These are phyloP conservation scores for Heteractis magnifica DNA, from an alignment of 92 coral and sea anemone species.

Conservation along the genomic window DNA sequence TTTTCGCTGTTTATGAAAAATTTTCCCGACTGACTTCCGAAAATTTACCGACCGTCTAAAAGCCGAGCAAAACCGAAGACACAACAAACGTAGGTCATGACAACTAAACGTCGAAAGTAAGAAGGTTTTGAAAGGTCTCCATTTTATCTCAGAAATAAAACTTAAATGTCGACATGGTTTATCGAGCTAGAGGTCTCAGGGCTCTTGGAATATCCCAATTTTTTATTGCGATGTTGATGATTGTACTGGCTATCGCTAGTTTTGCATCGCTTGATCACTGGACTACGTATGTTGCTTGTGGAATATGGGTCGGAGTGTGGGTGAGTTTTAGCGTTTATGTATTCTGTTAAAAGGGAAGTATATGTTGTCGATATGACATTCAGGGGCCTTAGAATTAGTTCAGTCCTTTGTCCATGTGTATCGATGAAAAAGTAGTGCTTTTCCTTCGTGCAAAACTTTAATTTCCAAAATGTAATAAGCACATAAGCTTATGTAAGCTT, in stretches of 20 bases:
- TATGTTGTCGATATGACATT: background rate
- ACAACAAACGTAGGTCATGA: background rate
- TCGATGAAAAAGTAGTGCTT: too few species aligned
- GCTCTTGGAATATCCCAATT: constrained; percentile 50
- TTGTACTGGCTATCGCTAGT: constrained; percentile 51
- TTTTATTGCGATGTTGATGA: constrained; percentile 52
- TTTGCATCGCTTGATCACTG: constrained; percentile 28
- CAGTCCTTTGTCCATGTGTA: too few species aligned
- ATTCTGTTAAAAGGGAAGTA: background rate
- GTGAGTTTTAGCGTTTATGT: constrained; percentile 29
- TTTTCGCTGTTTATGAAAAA: too few species aligned
- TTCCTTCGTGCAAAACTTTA: too few species aligned
- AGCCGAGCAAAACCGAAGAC: background rate
- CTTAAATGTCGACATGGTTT: constrained; percentile 34
- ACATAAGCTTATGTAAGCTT: too few species aligned
- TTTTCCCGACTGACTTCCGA: background rate
- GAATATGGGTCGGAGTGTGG: constrained; percentile 72
- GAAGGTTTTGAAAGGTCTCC: background rate
- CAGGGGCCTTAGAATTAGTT: too few species aligned
- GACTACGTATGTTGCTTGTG: constrained; percentile 47
- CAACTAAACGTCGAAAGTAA: background rate
- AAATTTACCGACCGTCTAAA: background rate
- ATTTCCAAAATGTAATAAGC: too few species aligned
- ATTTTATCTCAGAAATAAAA: background rate
- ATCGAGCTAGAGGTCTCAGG: constrained; percentile 52